A percentile compares a stretch with the other conserved stretches of the same genome.
Conservation (phyloP, 2,113 vertebrate genomes). For the Nannospalax galili region DNA sequence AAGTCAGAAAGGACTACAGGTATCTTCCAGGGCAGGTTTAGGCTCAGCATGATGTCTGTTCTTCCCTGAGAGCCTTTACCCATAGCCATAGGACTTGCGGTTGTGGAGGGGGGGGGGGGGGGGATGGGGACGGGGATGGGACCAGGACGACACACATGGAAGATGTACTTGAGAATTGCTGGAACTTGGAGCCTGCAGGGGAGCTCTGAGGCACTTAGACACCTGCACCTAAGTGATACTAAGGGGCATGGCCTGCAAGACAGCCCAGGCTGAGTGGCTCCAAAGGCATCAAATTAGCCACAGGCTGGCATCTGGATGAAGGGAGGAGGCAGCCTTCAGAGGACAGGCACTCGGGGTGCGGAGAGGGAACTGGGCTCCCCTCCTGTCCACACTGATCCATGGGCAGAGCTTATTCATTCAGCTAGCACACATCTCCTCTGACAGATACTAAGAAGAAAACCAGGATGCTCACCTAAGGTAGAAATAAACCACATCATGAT, state of each 20-base stretch:
- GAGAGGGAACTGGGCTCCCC: neutral
- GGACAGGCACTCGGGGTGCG: too few species aligned
- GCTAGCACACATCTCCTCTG: neutral
- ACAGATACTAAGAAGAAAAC: neutral
- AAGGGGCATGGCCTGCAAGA: neutral
- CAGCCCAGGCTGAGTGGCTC: neutral
- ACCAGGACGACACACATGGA: too few species aligned
- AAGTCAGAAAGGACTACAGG: conserved; percentile 6
- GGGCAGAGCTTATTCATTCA: neutral
- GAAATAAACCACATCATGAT: neutral
- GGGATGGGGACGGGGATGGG: too few species aligned
- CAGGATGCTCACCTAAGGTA: neutral
- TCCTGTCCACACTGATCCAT: neutral
- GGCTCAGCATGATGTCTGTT: neutral
- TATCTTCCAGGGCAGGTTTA: neutral
- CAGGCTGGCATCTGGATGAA: neutral
- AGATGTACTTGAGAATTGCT: neutral
- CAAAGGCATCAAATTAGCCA: neutral
- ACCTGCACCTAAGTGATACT: neutral
- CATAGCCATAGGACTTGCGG: too few species aligned
- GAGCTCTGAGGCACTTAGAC: fast-evolving
- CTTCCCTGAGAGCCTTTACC: neutral
- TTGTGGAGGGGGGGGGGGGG: too few species aligned
- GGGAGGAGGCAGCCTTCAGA: neutral
- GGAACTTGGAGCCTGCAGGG: neutral